Evolutionary conservation across 2,113 vertebrate species (phyloP).

Genomic region (Podarcis cretensis): DNA sequence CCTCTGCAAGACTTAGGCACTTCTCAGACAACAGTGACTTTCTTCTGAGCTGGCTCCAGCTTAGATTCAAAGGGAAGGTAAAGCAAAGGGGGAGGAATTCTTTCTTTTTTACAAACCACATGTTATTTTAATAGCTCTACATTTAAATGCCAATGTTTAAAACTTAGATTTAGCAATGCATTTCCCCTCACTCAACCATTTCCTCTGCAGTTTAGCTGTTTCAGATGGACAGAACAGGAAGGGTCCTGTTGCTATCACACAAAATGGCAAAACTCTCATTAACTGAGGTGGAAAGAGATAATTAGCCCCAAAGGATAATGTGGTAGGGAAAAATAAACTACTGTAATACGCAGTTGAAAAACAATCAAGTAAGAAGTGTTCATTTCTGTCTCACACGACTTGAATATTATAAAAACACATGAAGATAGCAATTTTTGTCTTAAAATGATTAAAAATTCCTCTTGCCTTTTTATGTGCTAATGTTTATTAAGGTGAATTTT

Average conservation of each 20-base stretch:
- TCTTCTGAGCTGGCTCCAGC: neutral
- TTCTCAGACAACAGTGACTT: neutral
- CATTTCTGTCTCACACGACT: conserved; percentile 13
- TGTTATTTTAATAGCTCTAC: neutral
- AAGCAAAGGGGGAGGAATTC: too few species aligned
- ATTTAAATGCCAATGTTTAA: neutral
- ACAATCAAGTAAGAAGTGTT: conserved; percentile 3
- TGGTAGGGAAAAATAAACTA: neutral
- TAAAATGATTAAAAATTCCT: neutral
- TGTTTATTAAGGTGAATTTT: neutral
- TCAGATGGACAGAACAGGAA: neutral
- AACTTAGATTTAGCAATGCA: neutral
- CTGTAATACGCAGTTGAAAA: too few species aligned
- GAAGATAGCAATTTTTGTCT: conserved; percentile 3
- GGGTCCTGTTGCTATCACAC: conserved; percentile 3
- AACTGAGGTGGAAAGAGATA: neutral
- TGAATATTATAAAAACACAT: conserved; percentile 17
- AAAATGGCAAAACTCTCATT: conserved; percentile 19
- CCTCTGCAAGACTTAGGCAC: neutral
- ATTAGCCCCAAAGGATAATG: neutral
- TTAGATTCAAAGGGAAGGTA: neutral
- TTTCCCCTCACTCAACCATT: neutral
- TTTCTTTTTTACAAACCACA: neutral
- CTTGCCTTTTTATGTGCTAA: conserved; percentile 9
- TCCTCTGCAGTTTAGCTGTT: neutral